Evolutionary conservation across 2,888 invertebrate species (phyloP).

Genomic region (Lobophora halterata): DNA sequence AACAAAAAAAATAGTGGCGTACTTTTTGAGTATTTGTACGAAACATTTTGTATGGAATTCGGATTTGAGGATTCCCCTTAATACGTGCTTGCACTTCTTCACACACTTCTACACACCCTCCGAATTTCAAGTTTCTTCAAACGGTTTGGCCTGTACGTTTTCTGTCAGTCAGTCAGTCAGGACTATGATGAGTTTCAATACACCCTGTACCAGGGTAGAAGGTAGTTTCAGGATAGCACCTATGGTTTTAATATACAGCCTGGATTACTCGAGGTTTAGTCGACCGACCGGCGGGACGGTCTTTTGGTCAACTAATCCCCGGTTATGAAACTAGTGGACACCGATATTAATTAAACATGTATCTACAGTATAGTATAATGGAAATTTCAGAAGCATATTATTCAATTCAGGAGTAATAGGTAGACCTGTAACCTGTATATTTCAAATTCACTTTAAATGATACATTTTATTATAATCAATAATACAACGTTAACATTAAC

Average conservation of each 20-base stretch:
- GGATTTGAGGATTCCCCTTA: too few species aligned
- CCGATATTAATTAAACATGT: slow-evolving; percentile 43
- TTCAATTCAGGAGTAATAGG: not conserved
- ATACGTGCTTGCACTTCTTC: too few species aligned
- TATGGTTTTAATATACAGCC: slow-evolving; percentile 69
- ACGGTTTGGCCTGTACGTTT: too few species aligned
- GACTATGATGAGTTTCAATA: too few species aligned
- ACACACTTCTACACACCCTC: too few species aligned
- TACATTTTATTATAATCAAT: too few species aligned
- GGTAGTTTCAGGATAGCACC: slow-evolving; percentile 67
- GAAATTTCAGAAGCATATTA: slow-evolving; percentile 10
- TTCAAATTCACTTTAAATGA: not conserved
- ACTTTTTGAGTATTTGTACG: too few species aligned
- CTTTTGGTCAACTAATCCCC: slow-evolving; percentile 72
- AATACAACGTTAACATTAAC: too few species aligned
- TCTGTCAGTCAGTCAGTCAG: too few species aligned
- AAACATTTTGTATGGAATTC: too few species aligned
- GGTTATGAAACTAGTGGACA: slow-evolving; percentile 56
- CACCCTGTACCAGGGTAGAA: slow-evolving; percentile 32
- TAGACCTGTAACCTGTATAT: not conserved
- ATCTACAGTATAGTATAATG: slow-evolving; percentile 16
- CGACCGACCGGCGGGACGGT: slow-evolving; percentile 52
- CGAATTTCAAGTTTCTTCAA: too few species aligned
- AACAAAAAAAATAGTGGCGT: too few species aligned
- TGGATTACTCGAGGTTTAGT: slow-evolving; percentile 76